phyloP scores from a whole-genome alignment of 2,888 invertebrate genomes.

The Cataglyphis livida region DNA sequence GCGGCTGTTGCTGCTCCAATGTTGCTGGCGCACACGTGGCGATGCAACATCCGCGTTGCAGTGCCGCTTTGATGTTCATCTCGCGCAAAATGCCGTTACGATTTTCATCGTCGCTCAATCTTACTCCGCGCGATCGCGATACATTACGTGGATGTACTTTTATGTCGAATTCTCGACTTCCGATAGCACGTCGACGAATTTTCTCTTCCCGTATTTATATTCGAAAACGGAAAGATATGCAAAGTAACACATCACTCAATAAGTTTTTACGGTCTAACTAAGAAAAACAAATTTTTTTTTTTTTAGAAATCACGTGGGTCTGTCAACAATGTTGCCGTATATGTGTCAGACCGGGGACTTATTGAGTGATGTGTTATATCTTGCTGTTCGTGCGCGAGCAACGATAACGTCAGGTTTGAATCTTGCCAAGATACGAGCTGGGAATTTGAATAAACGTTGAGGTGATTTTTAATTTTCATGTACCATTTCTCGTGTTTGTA shows the following conservation, averaged over 20 bases:
- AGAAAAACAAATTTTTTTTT: too few relatives aligned
- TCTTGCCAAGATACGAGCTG: background rate
- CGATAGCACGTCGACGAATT: constrained; percentile 1
- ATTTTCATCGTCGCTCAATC: constrained; percentile 28
- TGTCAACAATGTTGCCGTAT: too few relatives aligned
- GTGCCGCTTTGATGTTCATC: constrained; percentile 53
- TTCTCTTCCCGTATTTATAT: background rate
- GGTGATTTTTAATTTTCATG: background rate
- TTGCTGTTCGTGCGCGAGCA: background rate
- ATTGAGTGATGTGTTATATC: background rate
- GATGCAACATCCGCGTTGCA: constrained; percentile 65
- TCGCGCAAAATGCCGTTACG: constrained; percentile 4
- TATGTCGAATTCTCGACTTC: background rate
- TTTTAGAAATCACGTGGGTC: too few relatives aligned
- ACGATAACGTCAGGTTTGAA: background rate
- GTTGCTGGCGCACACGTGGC: constrained; percentile 50
- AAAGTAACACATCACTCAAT: background rate
- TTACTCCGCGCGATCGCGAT: constrained; percentile 6
- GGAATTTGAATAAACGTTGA: constrained; percentile 14
- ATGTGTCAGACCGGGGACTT: too few relatives aligned
- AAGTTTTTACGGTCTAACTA: too few relatives aligned
- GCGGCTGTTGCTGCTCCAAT: constrained; percentile 75
- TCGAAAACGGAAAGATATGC: background rate
- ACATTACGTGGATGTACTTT: background rate
- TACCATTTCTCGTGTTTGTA: background rate